Evolutionary conservation across 2,888 invertebrate genomes (phyloP).

Genomic region (Sialis lutaria): DNA sequence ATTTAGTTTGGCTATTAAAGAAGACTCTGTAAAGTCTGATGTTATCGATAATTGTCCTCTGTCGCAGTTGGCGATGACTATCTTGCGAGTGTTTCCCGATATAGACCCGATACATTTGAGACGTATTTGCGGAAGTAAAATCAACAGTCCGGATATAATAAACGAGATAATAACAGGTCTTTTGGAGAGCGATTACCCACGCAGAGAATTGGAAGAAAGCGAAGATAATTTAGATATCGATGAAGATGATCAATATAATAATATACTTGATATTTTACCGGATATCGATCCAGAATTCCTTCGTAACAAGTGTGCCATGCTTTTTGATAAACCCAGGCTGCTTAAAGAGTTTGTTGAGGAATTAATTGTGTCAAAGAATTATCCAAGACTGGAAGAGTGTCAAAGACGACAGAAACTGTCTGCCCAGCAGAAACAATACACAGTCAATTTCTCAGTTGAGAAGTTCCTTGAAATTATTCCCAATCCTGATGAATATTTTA

Average conservation of each 20-base stretch:
- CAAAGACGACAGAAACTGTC: conserved; percentile 16
- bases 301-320: neutral
- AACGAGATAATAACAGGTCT: no score
- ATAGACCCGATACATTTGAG: no score
- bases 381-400: conserved; percentile 2
- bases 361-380: neutral
- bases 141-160: no score
- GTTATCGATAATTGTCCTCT: no score
- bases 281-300: conserved; percentile 2
- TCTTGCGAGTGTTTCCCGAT: no score
- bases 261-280: neutral
- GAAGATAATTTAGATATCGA: neutral
- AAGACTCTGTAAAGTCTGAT: no score
- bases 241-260: conserved; percentile 3
- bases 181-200: neutral
- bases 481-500: conserved; percentile 23
- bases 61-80: no score
- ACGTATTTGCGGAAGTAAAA: no score
- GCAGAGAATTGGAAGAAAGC: neutral
- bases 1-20: no score
- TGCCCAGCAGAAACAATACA: conserved; percentile 25
- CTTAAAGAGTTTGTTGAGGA: neutral
- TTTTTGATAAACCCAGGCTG: neutral
- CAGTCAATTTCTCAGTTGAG: conserved; percentile 23
- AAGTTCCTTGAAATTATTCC: conserved; percentile 27